Conservation (phyloP, 2,888 invertebrate species). For the Athetis lepigone region DNA sequence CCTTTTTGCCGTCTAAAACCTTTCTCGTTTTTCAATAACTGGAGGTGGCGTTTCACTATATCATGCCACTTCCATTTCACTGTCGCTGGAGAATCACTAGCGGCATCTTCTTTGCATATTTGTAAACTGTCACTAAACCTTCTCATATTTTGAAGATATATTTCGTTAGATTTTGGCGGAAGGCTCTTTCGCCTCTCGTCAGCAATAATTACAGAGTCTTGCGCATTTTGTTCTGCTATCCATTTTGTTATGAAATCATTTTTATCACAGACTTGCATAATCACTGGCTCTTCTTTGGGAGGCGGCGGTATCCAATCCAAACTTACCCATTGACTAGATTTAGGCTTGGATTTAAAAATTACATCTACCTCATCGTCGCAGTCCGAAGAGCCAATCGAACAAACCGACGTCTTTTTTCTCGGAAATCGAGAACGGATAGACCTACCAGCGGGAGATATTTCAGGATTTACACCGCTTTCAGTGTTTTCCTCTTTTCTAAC, state of each 20-base stretch:
- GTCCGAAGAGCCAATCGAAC: constrained; percentile 89
- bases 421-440: constrained; percentile 85
- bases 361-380: constrained; percentile 89
- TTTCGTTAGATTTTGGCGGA: constrained; percentile 88
- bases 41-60: constrained; percentile 88
- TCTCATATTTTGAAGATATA: constrained; percentile 88
- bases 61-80: constrained; percentile 90
- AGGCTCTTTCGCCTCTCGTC: constrained; percentile 88
- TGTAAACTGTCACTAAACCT: constrained; percentile 88
- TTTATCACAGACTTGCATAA: constrained; percentile 89
- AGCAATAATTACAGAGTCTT: constrained; percentile 82
- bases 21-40: constrained; percentile 86
- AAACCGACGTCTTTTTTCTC: constrained; percentile 88
- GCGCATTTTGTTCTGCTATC: constrained; percentile 89
- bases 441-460: constrained; percentile 79
- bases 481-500: constrained; percentile 84
- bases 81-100: constrained; percentile 88
- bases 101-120: constrained; percentile 89
- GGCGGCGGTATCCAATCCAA: constrained; percentile 89
- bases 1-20: constrained; percentile 86
- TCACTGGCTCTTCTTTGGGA: constrained; percentile 88
- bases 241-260: constrained; percentile 89
- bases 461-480: constrained; percentile 77
- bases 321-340: constrained; percentile 91
- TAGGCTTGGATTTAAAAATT: constrained; percentile 90